These are phyloP conservation scores for Parascotia fuliginaria DNA, from an alignment of 2,888 invertebrate genomes.

Conservation along the genomic window DNA sequence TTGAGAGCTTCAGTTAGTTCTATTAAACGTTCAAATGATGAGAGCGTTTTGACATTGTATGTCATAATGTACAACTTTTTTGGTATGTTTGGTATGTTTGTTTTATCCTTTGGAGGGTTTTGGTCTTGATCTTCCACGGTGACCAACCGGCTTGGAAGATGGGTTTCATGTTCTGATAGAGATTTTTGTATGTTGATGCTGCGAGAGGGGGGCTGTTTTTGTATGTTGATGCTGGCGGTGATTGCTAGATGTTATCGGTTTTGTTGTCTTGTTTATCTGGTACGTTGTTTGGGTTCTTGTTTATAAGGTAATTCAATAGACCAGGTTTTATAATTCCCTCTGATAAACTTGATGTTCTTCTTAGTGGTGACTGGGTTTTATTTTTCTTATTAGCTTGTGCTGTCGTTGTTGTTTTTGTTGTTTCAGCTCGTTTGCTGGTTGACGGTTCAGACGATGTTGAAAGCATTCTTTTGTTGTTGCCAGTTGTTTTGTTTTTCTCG, in stretches of 20 bases:
- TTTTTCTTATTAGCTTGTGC: conserved; percentile 1
- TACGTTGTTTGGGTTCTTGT: conserved; percentile 2
- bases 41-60: background rate
- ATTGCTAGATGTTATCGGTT: conserved; percentile 20
- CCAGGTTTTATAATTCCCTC: conserved; percentile 8
- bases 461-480: background rate
- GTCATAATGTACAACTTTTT: background rate
- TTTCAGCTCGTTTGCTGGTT: background rate
- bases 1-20: background rate
- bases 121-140: too few species aligned
- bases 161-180: too few species aligned
- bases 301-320: conserved; percentile 4
- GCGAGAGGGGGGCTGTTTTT: conserved; percentile 1
- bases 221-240: too few species aligned
- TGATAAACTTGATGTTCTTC: conserved; percentile 9
- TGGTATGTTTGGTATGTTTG: too few species aligned
- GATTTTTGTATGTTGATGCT: background rate
- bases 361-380: conserved; percentile 1
- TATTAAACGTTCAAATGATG: background rate
- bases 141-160: too few species aligned
- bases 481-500: too few species aligned
- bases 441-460: background rate
- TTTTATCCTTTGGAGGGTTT: too few species aligned
- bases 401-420: too few species aligned
- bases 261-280: conserved; percentile 1